These are phyloP conservation scores for Cotesia typhae DNA, from an alignment of 1,140 invertebrate genomes.

Conservation along the genomic window DNA sequence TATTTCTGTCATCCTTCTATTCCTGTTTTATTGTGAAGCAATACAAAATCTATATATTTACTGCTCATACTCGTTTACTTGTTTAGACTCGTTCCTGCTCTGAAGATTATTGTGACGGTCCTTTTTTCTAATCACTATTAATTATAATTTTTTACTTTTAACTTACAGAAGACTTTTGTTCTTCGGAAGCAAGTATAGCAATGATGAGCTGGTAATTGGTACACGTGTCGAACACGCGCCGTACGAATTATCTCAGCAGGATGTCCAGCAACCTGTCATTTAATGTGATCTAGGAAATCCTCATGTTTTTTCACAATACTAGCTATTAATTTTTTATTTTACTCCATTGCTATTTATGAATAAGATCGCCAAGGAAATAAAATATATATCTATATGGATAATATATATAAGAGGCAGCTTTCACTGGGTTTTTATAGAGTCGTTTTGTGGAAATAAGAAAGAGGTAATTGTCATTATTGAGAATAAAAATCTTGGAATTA, in stretches of 20 bases:
- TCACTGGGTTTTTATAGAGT: too few relatives aligned
- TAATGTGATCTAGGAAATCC: conserved; percentile 12
- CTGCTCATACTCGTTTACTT: too few relatives aligned
- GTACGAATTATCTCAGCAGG: conserved; percentile 29
- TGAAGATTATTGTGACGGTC: too few relatives aligned
- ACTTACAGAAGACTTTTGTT: background rate
- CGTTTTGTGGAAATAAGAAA: too few relatives aligned
- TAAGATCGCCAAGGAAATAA: background rate
- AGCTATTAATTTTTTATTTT: background rate
- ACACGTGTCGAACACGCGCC: conserved; percentile 35
- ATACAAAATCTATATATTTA: too few relatives aligned
- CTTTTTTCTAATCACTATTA: too few relatives aligned
- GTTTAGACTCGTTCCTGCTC: too few relatives aligned
- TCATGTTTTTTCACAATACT: background rate
- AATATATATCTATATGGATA: background rate
- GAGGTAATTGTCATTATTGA: too few relatives aligned
- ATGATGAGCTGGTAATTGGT: conserved; percentile 13
- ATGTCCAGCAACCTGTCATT: conserved; percentile 30
- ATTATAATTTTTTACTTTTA: background rate
- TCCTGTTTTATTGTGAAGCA: too few relatives aligned
- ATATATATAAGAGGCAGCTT: background rate
- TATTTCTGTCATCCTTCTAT: background rate
- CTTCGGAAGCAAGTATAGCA: background rate
- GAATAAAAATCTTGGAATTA: too few relatives aligned
- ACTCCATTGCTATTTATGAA: background rate